Evolutionary conservation across 2,797 vertebrate species (phyloP), one percentile per base, ranked within the genome.

Genomic region (Chelidonichthys spinosus): DNA sequence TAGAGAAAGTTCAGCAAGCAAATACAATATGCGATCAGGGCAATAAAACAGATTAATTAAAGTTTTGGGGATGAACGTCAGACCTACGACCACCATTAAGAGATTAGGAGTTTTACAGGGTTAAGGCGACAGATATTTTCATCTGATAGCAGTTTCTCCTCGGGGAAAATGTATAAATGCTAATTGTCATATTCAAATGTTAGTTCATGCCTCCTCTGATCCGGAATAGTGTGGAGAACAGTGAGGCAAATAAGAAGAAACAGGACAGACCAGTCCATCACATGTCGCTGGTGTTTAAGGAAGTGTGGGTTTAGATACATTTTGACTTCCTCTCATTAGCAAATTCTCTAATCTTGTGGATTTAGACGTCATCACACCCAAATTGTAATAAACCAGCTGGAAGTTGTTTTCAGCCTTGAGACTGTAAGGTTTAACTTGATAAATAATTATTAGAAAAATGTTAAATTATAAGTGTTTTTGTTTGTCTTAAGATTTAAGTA

Each of bases 311-410:
- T 83, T 63, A 63, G 55, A 83, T 63, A 67, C 4, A 63, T 78
- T 76, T 71, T 54, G 47, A 71, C 6, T 59, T 85, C 62, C 63
- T 74, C 25, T 79, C 49, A 58, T 17, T 53, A 42, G 8, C 58
- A 58, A 58, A 74, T 60, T 69, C 71, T 63, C 46, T 79, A 72
- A 84, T 78, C 69, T 77, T 35, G 35, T 55, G 77, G 63, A 72
- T 69, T 83, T 69, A 63, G 32, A 65, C 33, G 40, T 55, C 65
- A 50, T 9, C 68, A 42, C 59, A 60, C 18, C 7, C 53, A 67
- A 73, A 78, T 40, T 47, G 11, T 62, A 40, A 67, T 42, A 37
- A 66, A 56, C 52, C 72, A 64, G 40, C 43, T 60, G 11, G 36
- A n/a, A 15, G 10, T 58, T 64, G 10, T 58, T 64, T 76, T 65